Base-by-base conservation (phyloP, 2,113 vertebrate genomes). In the Scytalopus superciliaris region DNA sequence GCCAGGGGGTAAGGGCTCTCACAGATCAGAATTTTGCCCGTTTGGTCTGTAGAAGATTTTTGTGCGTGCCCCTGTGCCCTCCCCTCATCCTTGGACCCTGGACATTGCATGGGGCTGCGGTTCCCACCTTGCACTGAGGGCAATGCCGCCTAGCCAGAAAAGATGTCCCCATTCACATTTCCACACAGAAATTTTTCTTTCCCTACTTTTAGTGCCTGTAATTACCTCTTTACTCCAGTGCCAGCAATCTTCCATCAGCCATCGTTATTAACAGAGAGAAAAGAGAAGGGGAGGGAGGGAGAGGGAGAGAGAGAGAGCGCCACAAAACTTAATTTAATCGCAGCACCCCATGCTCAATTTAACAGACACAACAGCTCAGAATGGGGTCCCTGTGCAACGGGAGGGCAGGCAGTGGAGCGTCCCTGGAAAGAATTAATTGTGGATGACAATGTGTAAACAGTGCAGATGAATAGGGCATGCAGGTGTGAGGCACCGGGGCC, bases 371-470 rank as follows among this genome's bases (percentile, higher is more conserved):
- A 98, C 98, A 96, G 97, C 98, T 98, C 98, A 79, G 97, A 97
- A 98, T 98, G 98, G 97, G 98, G 98, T 98, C 98, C 96, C 97
- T 96, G 97, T 96, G 97, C 92, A 96, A 97, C 4, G 49, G 94
- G 96, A 98, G 97, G 97, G 97, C 97, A 97, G 95, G 97, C 97
- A 97, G 97, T 96, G 95, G 66, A 89, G 95, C 88, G 96, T 97
- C 97, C 97, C 97, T 97, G 97, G 98, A 98, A 98, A 98, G 98
- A 97, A 98, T 98, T 98, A 98, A 98, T 98, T 98, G 98, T 78
- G 90, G 98, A 97, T 98, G 98, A 98, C 98, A 98, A 97, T 97
- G 97, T 98, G 98, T 98, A 98, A 98, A 98, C 98, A 98, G 96
- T 94, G 96, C 93, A 67, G 95, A 98, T 98, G 98, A 98, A 98